Base-by-base conservation (phyloP, 2,113 vertebrate species). In the Myrmecophaga tridactyla region DNA sequence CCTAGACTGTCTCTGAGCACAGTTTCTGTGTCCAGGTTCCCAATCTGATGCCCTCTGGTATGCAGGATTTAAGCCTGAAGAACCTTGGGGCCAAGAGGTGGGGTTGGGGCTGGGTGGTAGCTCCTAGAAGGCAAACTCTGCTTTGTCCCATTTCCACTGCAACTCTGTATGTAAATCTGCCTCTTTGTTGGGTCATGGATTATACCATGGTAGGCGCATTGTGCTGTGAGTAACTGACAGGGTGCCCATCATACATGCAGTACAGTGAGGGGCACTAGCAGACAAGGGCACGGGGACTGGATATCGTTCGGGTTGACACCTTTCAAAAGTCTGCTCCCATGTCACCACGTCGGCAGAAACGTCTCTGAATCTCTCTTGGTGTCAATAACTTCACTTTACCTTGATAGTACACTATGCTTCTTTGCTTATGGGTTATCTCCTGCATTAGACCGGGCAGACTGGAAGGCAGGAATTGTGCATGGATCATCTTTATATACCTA, bases 11-110 rank as follows among this genome's bases (percentile, higher is more conserved):
- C 13, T 31, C 23, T 58, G 6, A 27, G 18, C 56, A 41, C 56
- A 41, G 34, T 34, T 48, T 25, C 10, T 1, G 18, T 13, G 39
- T 51, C 62, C 46, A 4, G 0, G 4, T 58, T 10, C 18, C 17
- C 21, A 34, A 17, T 4, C 29, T 1, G 4, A 23, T 27, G 53
- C 13, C 9, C 20, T 63, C n/a, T 65, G 34, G 41, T 41, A 11
- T 43, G 41, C 10, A 73, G 34, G 18, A 46, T 46, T 23, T 81
- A 70, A 69, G 4, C 43, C 34, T 7, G 11, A 14, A 51, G 23
- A 51, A 25, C 46, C 41, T 41, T 18, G 5, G 1, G 34, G 27
- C 53, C 18, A 10, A 13, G n/a, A 77, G 20, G 6, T 10, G 62
- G 23, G 69, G 51, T 18, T 6, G 23, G 14, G 17, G 7, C 12